A percentile compares a stretch with the other conserved stretches of the same genome.
Evolutionary conservation across 2,113 vertebrate genomes (phyloP).

Genomic region (Hiodon tergisus): DNA sequence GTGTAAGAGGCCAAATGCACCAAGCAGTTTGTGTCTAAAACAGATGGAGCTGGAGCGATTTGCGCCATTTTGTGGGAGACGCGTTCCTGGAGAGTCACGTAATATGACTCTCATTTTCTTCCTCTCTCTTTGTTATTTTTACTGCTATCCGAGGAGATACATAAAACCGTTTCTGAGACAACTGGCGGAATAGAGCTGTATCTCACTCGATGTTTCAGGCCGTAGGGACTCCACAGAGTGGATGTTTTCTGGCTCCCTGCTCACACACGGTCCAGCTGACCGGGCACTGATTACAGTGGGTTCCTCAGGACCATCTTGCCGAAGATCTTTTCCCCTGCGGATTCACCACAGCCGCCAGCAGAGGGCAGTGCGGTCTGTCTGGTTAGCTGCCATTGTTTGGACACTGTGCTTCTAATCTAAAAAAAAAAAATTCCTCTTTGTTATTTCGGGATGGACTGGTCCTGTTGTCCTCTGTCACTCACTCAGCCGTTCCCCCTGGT

Average conservation of each 20-base stretch:
- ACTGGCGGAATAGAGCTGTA: neutral
- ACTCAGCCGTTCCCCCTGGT: constrained; percentile 35
- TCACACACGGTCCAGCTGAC: neutral
- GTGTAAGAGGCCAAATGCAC: neutral
- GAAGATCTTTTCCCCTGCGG: constrained; percentile 17
- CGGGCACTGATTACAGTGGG: neutral
- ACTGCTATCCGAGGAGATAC: neutral
- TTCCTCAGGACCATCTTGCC: neutral
- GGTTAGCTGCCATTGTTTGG: constrained; percentile 44
- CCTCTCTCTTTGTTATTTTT: neutral
- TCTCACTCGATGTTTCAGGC: neutral
- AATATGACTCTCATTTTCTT: constrained; percentile 28
- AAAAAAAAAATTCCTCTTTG: constrained; percentile 26
- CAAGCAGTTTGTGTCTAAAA: neutral
- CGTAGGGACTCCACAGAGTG: neutral
- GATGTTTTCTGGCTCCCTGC: neutral
- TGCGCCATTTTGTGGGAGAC: constrained; percentile 10
- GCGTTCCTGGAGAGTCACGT: constrained; percentile 32
- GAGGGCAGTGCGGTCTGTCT: constrained; percentile 67
- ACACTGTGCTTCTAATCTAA: constrained; percentile 30
- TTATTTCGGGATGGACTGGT: constrained; percentile 47
- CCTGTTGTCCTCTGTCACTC: constrained; percentile 32
- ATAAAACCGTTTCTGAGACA: neutral
- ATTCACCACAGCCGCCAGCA: constrained; percentile 52
- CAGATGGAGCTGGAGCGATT: constrained; percentile 23